Evolutionary conservation across 2,888 invertebrate species (phyloP).

Genomic region (Polydrusus tereticollis): DNA sequence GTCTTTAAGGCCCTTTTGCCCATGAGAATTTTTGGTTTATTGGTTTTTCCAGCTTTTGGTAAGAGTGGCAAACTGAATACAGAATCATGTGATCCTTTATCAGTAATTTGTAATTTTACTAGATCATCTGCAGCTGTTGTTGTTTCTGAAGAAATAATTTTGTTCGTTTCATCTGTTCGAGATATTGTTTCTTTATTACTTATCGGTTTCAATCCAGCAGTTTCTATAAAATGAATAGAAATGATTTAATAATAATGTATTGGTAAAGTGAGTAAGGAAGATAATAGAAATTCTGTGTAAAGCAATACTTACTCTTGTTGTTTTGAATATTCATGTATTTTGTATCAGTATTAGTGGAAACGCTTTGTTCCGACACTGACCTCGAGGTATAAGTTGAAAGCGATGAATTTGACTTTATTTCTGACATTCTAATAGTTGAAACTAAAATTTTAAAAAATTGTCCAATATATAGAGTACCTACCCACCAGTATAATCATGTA

Average conservation of each 20-base stretch:
- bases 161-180: neutral
- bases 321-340: slow-evolving; percentile 8
- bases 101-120: slow-evolving; percentile 13
- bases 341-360: neutral
- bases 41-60: slow-evolving; percentile 19
- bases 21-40: slow-evolving; percentile 50
- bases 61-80: slow-evolving; percentile 1
- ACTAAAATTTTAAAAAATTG: slow-evolving; percentile 28
- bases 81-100: slow-evolving; percentile 25
- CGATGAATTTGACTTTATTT: slow-evolving; percentile 29
- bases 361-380: slow-evolving; percentile 14
- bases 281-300: neutral
- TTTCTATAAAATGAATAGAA: neutral
- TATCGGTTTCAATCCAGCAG: neutral
- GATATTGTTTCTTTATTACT: neutral
- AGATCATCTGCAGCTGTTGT: slow-evolving; percentile 10
- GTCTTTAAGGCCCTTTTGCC: slow-evolving; percentile 50
- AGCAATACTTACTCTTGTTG: neutral
- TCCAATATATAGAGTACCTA: neutral
- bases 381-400: slow-evolving; percentile 14
- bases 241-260: neutral
- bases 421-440: slow-evolving; percentile 39
- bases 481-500: too few relatives aligned
- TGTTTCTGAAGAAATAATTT: neutral
- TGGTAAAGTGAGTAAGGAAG: neutral